A percentile compares a stretch with the other conserved stretches of the same genome.
Evolutionary conservation across 2,797 vertebrate species (phyloP).

Genomic region (Adelosebastes latens): DNA sequence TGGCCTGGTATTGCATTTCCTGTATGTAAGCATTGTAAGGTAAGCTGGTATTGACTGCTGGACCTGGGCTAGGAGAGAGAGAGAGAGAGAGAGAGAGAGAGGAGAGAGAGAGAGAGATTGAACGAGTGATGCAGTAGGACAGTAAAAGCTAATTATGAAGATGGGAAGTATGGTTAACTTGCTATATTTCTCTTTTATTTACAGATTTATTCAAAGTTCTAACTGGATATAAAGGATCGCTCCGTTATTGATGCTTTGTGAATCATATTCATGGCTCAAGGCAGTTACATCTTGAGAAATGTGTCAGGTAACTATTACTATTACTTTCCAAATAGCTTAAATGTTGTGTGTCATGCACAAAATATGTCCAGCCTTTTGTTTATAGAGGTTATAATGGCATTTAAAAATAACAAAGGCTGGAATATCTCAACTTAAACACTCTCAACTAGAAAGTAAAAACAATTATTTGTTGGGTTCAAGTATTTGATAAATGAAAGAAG

Average conservation of each 20-base stretch:
- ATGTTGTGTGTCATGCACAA: not conserved
- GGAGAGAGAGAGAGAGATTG: conserved; percentile 10
- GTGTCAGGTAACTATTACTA: conserved; percentile 66
- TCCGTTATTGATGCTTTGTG: conserved; percentile 5
- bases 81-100: not conserved
- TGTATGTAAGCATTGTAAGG: conserved; percentile 69
- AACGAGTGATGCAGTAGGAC: conserved; percentile 5
- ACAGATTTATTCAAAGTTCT: not conserved
- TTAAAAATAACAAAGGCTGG: not conserved
- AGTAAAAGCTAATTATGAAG: not conserved
- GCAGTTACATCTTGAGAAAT: conserved; percentile 50
- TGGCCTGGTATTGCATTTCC: conserved; percentile 72
- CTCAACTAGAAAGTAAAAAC: not conserved
- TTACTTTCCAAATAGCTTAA: not conserved
- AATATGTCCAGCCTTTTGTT: not conserved
- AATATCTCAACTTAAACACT: not conserved
- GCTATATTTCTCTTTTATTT: conserved; percentile 4
- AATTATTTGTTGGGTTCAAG: conserved; percentile 1
- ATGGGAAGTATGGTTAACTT: conserved; percentile 1
- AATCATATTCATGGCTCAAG: conserved; percentile 57
- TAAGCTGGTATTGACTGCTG: conserved; percentile 55
- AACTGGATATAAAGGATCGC: conserved; percentile 29
- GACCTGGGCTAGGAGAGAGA: not conserved
- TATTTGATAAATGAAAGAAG: not conserved
- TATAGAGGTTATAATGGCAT: not conserved